These are phyloP conservation scores for Boloria euphrosyne DNA, from an alignment of 2,888 invertebrate genomes.

Conservation along the genomic window DNA sequence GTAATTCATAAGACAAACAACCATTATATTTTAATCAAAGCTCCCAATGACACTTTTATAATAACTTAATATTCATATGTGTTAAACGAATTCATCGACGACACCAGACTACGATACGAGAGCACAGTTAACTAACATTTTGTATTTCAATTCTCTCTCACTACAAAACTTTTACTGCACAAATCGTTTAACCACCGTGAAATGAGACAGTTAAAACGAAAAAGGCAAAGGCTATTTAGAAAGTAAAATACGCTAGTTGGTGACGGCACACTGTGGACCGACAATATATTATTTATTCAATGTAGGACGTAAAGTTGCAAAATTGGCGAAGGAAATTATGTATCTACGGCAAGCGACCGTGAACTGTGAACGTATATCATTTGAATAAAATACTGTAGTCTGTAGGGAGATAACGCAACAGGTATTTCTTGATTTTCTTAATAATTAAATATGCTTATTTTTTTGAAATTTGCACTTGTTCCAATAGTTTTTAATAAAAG, in stretches of 20 bases:
- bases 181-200: slow-evolving; percentile 44
- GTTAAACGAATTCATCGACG: slow-evolving; percentile 7
- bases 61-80: neutral
- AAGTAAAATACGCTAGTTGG: slow-evolving; percentile 34
- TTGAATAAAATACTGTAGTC: slow-evolving; percentile 1
- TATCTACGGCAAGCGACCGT: slow-evolving; percentile 8
- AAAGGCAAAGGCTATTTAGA: slow-evolving; percentile 42
- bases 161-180: slow-evolving; percentile 49
- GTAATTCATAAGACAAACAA: no score
- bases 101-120: slow-evolving; percentile 16
- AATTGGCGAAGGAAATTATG: slow-evolving; percentile 16
- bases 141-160: slow-evolving; percentile 43
- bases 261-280: slow-evolving; percentile 11
- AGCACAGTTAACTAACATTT: slow-evolving; percentile 29
- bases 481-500: no score
- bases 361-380: slow-evolving; percentile 10
- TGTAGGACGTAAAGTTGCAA: slow-evolving; percentile 18
- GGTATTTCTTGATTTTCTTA: neutral
- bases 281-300: slow-evolving; percentile 20
- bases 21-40: neutral
- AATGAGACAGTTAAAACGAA: slow-evolving; percentile 43
- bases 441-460: neutral
- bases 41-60: neutral
- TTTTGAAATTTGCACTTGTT: no score
- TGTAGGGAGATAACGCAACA: neutral